A percentile compares a stretch with the other conserved stretches of the same genome.
Evolutionary conservation across 2,797 vertebrate species (phyloP).

Genomic region (Pitangus sulphuratus): DNA sequence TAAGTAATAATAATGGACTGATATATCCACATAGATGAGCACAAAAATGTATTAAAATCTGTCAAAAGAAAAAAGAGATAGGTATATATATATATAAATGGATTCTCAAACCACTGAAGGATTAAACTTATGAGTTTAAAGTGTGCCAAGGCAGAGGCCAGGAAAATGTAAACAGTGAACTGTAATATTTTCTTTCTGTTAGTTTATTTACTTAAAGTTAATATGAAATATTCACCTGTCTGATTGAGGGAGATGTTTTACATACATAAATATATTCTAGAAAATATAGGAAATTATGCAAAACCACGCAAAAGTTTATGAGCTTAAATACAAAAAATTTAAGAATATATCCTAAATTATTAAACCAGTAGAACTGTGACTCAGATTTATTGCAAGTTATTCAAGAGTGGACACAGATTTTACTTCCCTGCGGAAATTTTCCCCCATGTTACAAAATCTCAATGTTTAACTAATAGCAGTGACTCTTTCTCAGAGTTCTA

Average conservation of each 20-base stretch:
- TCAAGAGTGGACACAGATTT: neutral
- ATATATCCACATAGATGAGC: neutral
- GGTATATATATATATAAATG: neutral
- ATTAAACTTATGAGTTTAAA: neutral
- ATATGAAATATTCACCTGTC: neutral
- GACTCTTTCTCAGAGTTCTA: neutral
- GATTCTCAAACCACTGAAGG: neutral
- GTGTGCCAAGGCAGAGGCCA: neutral
- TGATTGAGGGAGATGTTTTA: neutral
- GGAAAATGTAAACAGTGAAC: neutral
- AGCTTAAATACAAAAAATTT: neutral
- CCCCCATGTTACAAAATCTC: neutral
- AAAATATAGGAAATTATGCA: neutral
- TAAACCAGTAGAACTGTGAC: neutral
- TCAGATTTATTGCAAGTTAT: neutral
- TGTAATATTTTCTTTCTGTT: neutral
- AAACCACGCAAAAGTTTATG: neutral
- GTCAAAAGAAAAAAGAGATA: neutral
- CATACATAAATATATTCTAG: neutral
- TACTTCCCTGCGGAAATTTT: neutral
- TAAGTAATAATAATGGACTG: conserved; percentile 26
- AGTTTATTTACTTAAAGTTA: neutral
- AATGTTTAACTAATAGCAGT: neutral
- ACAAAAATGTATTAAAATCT: neutral
- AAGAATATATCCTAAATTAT: neutral